These are phyloP conservation scores for Drosophila macrothrix DNA, from an alignment of 2,888 invertebrate species.

Conservation along the genomic window DNA sequence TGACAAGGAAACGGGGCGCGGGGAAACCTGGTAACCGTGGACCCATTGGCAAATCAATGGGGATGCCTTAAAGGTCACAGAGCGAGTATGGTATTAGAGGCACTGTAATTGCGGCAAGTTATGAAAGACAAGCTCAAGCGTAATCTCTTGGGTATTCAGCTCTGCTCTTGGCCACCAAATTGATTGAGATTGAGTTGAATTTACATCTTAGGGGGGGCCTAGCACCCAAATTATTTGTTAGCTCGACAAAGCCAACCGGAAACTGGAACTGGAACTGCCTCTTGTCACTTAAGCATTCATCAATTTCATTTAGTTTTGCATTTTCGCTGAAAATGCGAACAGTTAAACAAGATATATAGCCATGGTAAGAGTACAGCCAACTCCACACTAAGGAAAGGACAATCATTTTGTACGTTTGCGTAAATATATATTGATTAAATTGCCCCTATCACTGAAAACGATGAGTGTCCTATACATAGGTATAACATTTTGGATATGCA, in stretches of 20 bases:
- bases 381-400: too few relatives aligned
- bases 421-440: not conserved
- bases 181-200: constrained; percentile 58
- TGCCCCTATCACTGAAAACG: not conserved
- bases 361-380: not conserved
- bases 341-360: not conserved
- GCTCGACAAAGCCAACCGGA: constrained; percentile 37
- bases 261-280: constrained; percentile 45
- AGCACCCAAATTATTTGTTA: constrained; percentile 34
- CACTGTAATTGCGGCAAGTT: constrained; percentile 54
- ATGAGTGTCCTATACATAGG: not conserved
- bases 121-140: constrained; percentile 37
- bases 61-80: constrained; percentile 33
- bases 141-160: constrained; percentile 46
- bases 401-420: not conserved
- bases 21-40: too few relatives aligned
- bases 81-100: constrained; percentile 11
- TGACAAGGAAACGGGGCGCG: constrained; percentile 43
- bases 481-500: not conserved
- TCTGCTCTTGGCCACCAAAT: constrained; percentile 27
- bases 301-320: constrained; percentile 69
- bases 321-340: constrained; percentile 45
- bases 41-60: constrained; percentile 60
- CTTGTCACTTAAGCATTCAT: constrained; percentile 65
- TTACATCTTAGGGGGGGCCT: not conserved